Evolutionary conservation across 2,797 vertebrate species (phyloP), one percentile per base, ranked within the genome.

Genomic region (Telmatherina bonti): DNA sequence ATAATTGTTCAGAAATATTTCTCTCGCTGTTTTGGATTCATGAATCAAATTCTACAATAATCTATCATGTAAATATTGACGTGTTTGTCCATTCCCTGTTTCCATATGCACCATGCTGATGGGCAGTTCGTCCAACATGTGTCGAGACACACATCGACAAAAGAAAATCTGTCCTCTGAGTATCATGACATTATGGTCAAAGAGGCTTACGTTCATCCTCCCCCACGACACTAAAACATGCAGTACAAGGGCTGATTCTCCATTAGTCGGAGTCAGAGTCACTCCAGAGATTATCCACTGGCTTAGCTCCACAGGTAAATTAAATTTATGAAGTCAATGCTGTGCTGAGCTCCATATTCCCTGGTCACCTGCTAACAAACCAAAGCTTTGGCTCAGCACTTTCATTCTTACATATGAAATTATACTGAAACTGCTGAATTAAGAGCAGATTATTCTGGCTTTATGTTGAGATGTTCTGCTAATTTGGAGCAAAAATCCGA

Each of bases 361-460:
- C 70, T 35, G 41, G 13, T 62, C 71, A 72, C 69, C 68, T 74
- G 78, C 72, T 62, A 53, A 63, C 31, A 52, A 62, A 30, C 67
- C 18, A 5, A 29, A 22, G 4, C 24, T 33, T 30, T 67, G 29
- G 60, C 38, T 45, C 41, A 15, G 45, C 26, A 0, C 24, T 61
- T 3, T 54, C 56, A 33, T 52, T 72, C 57, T 54, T 20, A 67
- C 55, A 59, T 53, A 27, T 47, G 24, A 74, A 62, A 78, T 38
- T 18, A 63, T 7, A 52, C 58, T 70, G 43, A 67, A 66, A 51
- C 26, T 58, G 3, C 11, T 38, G 64, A 11, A 70, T 75, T 63
- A 70, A 56, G 30, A 79, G 33, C 35, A 66, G 66, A 60, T 11
- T 33, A 41, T 59, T 45, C 57, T 71, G 29, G 45, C 43, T 67